Evolutionary conservation across 2,113 vertebrate species (phyloP).

Genomic region (Vidua macroura): DNA sequence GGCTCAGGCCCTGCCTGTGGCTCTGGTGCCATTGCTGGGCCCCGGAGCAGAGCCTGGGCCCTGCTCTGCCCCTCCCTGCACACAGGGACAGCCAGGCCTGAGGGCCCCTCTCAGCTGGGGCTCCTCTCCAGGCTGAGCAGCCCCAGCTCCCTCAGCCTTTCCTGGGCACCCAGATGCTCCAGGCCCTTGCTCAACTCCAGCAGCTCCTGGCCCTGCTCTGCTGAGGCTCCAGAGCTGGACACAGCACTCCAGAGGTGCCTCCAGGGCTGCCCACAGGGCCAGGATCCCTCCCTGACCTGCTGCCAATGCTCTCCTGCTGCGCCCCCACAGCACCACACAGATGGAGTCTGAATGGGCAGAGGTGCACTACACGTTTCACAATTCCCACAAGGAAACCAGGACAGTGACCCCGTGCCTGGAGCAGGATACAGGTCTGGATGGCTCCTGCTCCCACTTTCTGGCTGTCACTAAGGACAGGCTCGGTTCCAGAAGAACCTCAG

Average conservation of each 20-base stretch:
- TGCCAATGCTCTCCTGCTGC: not conserved
- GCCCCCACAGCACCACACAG: not conserved
- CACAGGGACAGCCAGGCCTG: not conserved
- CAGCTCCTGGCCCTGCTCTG: not conserved
- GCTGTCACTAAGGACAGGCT: not conserved
- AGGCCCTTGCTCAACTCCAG: not conserved
- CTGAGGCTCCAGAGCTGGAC: not conserved
- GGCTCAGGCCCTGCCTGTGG: not conserved
- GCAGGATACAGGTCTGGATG: not conserved
- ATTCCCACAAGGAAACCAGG: not conserved
- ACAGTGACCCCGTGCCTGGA: rapidly evolving
- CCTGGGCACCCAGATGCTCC: not conserved
- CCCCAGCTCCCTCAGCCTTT: not conserved
- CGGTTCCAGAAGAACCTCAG: not conserved
- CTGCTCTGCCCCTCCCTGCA: not conserved
- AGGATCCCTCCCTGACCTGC: not conserved
- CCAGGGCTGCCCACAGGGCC: not conserved
- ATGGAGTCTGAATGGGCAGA: no score
- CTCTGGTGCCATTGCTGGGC: not conserved
- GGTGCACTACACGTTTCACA: no score
- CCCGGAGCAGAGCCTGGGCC: not conserved
- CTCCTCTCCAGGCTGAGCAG: not conserved
- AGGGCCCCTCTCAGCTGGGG: not conserved
- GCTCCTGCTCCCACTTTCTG: not conserved
- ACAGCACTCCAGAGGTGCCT: not conserved